Evolutionary conservation across 1,140 invertebrate genomes (phyloP).

Genomic region (Harlomillsia oculata): DNA sequence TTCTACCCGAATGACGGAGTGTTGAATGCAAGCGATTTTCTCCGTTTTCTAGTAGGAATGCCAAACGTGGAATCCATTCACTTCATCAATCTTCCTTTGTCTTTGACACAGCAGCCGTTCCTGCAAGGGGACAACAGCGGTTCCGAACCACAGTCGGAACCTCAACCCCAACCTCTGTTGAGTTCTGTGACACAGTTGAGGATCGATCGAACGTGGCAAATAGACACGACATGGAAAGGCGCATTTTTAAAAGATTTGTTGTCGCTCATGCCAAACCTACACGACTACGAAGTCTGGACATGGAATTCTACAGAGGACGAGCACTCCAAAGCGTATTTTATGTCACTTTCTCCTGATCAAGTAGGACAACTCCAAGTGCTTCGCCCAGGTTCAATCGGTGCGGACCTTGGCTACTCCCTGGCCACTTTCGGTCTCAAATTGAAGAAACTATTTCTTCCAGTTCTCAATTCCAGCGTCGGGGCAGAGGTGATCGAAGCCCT

Average conservation of each 20-base stretch:
- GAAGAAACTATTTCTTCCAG: conserved; percentile 14
- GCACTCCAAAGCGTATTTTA: conserved; percentile 12
- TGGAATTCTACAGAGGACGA: conserved; percentile 18
- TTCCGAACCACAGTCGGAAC: not conserved
- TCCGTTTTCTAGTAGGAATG: conserved; percentile 13
- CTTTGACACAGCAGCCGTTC: conserved; percentile 7
- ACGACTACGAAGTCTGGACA: conserved; percentile 18
- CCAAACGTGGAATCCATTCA: conserved; percentile 24
- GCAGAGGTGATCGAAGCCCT: conserved; percentile 4
- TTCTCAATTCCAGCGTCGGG: conserved; percentile 5
- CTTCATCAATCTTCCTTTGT: conserved; percentile 15
- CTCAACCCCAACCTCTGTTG: not conserved
- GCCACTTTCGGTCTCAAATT: conserved; percentile 2
- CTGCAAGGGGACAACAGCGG: not conserved
- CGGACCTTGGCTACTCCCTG: not conserved
- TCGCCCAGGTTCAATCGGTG: conserved; percentile 7
- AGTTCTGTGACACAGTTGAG: conserved; percentile 2
- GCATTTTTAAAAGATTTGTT: conserved; percentile 12
- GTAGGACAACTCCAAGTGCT: not conserved
- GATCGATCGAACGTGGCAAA: conserved; percentile 14
- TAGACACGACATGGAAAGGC: conserved; percentile 6
- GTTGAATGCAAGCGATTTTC: conserved; percentile 7
- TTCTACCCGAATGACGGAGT: conserved; percentile 19
- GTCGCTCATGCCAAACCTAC: conserved; percentile 8
- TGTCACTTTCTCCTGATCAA: not conserved